These are phyloP conservation scores for Pomatorhinus ruficollis DNA, from an alignment of 2,113 vertebrate species.

Conservation along the genomic window DNA sequence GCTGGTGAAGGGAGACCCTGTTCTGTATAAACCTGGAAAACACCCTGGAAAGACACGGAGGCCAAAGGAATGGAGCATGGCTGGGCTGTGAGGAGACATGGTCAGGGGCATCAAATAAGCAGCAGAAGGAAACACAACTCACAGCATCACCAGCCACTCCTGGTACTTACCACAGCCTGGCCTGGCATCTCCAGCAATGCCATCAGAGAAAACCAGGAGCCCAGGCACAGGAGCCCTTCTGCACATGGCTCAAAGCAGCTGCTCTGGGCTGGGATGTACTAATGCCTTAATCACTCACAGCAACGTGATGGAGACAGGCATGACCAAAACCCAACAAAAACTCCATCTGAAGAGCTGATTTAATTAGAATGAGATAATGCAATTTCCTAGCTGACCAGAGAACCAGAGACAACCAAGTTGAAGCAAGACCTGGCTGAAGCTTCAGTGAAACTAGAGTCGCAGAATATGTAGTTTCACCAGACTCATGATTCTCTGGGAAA, in stretches of 20 bases:
- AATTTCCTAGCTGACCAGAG: constrained; percentile 13
- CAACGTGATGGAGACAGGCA: not conserved
- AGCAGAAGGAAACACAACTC: not conserved
- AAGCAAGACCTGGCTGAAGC: constrained; percentile 26
- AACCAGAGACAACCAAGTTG: not conserved
- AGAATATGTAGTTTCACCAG: not conserved
- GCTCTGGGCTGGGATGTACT: not conserved
- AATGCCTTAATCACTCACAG: not conserved
- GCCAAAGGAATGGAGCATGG: not conserved
- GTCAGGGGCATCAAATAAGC: accelerated
- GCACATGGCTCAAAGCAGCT: not conserved
- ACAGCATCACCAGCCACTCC: not conserved
- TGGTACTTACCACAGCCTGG: not conserved
- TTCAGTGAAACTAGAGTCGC: not conserved
- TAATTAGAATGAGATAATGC: not conserved
- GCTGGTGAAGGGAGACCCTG: not conserved
- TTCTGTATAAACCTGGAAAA: not conserved
- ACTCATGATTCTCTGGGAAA: constrained; percentile 16
- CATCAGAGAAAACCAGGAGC: not conserved
- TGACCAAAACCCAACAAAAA: not conserved
- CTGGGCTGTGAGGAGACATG: accelerated
- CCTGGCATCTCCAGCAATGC: not conserved
- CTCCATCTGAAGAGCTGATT: not conserved
- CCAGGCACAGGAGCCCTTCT: not conserved
- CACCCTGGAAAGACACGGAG: accelerated